A percentile compares a stretch with the other conserved stretches of the same genome.
phyloP scores from a whole-genome alignment of 2,888 invertebrate genomes.

The Linyphia triangularis region DNA sequence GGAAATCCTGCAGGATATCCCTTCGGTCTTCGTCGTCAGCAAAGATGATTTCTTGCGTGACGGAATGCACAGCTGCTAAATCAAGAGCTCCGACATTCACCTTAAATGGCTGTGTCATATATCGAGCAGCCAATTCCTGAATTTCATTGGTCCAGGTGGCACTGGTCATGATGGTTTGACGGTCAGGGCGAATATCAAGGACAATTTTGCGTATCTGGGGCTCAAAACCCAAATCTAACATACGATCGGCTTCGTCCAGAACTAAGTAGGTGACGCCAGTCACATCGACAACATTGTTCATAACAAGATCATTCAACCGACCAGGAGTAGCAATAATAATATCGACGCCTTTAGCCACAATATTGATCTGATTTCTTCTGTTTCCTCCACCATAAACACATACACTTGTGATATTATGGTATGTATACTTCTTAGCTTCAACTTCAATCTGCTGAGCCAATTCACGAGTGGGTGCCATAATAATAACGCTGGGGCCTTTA shows the following conservation, averaged over 20 bases:
- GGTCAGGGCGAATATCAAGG: slow-evolving; percentile 88
- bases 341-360: slow-evolving; percentile 89
- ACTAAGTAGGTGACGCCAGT: slow-evolving; percentile 91
- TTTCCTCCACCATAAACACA: slow-evolving; percentile 96
- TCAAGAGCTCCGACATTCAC: slow-evolving; percentile 92
- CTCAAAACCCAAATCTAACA: slow-evolving; percentile 83
- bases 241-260: slow-evolving; percentile 92
- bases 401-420: slow-evolving; percentile 90
- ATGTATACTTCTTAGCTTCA: slow-evolving; percentile 93
- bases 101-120: slow-evolving; percentile 93
- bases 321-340: slow-evolving; percentile 98
- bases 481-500: slow-evolving; percentile 90
- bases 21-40: slow-evolving; percentile 87
- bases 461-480: slow-evolving; percentile 95
- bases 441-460: slow-evolving; percentile 94
- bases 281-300: slow-evolving; percentile 85
- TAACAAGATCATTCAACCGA: slow-evolving; percentile 92
- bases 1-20: slow-evolving; percentile 84
- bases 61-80: slow-evolving; percentile 92
- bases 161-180: slow-evolving; percentile 97
- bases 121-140: slow-evolving; percentile 89
- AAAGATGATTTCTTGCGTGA: slow-evolving; percentile 89
- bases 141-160: slow-evolving; percentile 97
- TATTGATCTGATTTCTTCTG: slow-evolving; percentile 88
- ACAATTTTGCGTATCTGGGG: slow-evolving; percentile 87